Base-by-base conservation (phyloP, 1,140 invertebrate genomes). In the Ostrea edulis region DNA sequence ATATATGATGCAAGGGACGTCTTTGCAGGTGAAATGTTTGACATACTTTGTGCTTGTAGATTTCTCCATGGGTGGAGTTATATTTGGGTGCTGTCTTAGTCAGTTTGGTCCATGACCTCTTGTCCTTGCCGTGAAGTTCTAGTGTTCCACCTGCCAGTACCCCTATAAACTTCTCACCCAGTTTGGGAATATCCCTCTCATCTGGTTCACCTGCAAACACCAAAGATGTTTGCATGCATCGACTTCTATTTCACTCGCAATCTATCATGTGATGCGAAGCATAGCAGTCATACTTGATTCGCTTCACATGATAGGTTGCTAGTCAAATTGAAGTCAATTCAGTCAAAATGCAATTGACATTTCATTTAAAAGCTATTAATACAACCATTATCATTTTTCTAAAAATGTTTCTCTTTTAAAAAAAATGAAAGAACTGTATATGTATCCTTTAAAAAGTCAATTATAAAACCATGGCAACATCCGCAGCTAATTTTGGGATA, bases 51-150 rank as follows among this genome's bases (percentile, higher is more conserved):
- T 83, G 82, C 20, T 53, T 83, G 82, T 83, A 83, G 20, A 53
- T 83, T 4, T 83, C 44, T 17, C 8, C 51, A 20, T 22, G 82
- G n/a, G 44, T 54, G n/a, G 14, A 0, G 53, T 85, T n/a, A 3
- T 85, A 55, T 52, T 81, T 55, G 14, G 62, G 85, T 29, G 82
- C 14, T 0, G 86, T 83, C 25, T 44, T 62, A 0, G 86, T 65
- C 35, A 87, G 51, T 62, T 87, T 87, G n/a, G 86, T 87, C 86
- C 86, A 87, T 9, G 86, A 58, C 11, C 81, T 53, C 25, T 87
- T 87, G 29, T 87, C 86, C 51, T 62, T n/a, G 9, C 86, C 86
- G 20, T 87, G 86, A 22, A 87, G 77, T 4, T 87, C 86, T 22
- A 87, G 53, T 0, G 55, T 83, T 8, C 86, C 86, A 17, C 55